A percentile compares a stretch with the other conserved stretches of the same genome.
These are phyloP conservation scores for Penelope pileata DNA, from an alignment of 2,113 vertebrate species.

Conservation along the genomic window DNA sequence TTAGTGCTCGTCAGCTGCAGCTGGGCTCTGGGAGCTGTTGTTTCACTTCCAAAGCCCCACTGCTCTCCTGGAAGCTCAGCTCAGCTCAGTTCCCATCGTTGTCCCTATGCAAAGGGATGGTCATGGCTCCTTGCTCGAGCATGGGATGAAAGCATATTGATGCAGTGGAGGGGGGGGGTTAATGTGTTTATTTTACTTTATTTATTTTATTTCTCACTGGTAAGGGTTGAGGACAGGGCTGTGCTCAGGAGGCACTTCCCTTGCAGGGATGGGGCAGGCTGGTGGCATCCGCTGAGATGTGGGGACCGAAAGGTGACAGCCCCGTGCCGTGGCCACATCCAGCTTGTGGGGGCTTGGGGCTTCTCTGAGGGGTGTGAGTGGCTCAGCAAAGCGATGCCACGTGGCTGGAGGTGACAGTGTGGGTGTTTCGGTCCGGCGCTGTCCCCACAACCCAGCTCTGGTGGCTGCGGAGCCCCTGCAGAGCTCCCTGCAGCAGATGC, in stretches of 20 bases:
- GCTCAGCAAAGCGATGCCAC: accelerated
- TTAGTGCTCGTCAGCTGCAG: neutral
- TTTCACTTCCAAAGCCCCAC: neutral
- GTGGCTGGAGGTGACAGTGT: neutral
- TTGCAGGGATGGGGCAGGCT: neutral
- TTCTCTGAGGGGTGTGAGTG: accelerated
- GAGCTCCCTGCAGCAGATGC: neutral
- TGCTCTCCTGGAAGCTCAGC: neutral
- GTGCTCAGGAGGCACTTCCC: neutral
- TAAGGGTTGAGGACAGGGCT: neutral
- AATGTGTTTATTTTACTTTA: neutral
- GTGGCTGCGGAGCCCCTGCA: neutral
- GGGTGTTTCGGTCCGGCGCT: neutral
- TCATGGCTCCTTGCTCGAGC: neutral
- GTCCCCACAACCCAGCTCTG: accelerated
- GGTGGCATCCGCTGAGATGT: neutral
- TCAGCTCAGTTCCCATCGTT: neutral
- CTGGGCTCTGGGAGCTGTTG: neutral
- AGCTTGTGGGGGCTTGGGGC: neutral
- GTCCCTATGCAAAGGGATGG: neutral
- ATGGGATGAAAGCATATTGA: neutral
- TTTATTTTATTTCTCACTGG: accelerated
- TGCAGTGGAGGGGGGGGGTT: neutral
- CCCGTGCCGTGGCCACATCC: neutral
- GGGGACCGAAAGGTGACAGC: neutral